Evolutionary conservation across 2,888 invertebrate species (phyloP).

Genomic region (Mayetiola destructor): DNA sequence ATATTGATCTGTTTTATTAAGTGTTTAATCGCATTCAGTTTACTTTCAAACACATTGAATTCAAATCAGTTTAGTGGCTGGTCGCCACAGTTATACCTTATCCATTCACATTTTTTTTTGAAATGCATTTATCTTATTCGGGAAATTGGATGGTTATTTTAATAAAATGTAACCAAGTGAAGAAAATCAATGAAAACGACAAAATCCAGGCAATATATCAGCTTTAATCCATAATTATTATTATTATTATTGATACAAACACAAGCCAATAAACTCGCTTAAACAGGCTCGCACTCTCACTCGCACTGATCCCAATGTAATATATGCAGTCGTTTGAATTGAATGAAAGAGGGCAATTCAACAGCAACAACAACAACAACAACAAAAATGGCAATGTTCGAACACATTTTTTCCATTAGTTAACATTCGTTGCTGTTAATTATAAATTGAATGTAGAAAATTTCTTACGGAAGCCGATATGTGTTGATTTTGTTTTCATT

Average conservation of each 20-base stretch:
- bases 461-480: conserved; percentile 5
- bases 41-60: background rate
- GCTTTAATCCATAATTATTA: no score
- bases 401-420: conserved; percentile 13
- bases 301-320: no score
- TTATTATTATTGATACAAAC: no score
- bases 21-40: conserved; percentile 12
- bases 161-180: background rate
- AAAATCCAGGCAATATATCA: no score
- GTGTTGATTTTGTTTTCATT: background rate
- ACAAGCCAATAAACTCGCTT: no score
- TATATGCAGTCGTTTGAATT: no score
- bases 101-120: background rate
- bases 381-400: background rate
- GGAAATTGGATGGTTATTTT: background rate
- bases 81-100: no score
- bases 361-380: background rate
- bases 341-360: background rate
- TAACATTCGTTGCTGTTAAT: conserved; percentile 9
- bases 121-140: background rate
- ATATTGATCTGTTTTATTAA: conserved; percentile 10
- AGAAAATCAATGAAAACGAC: background rate
- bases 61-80: no score
- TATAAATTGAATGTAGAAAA: background rate
- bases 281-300: no score